Conservation (phyloP, 2,113 vertebrate species). For the Pyxicephalus adspersus region DNA sequence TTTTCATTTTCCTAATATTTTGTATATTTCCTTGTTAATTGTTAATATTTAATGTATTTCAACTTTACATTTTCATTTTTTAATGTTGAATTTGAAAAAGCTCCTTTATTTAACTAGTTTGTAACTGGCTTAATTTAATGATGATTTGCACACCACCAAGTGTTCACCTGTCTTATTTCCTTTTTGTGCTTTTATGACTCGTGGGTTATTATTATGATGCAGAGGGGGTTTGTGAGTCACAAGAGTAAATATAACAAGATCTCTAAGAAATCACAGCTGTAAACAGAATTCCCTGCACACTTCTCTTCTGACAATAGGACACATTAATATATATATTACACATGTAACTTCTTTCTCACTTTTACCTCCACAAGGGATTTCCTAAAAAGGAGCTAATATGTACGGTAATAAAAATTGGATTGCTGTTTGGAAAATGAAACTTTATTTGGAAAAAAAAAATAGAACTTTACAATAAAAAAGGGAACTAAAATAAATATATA, state of each 20-base stretch:
- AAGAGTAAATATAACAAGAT: conserved; percentile 52
- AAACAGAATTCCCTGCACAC: conserved; percentile 65
- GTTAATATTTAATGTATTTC: too few species aligned
- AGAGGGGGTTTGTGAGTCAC: conserved; percentile 19
- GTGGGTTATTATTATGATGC: conserved; percentile 11
- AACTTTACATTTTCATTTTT: too few species aligned
- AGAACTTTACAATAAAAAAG: too few species aligned
- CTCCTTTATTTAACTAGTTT: too few species aligned
- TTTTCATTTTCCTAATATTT: too few species aligned
- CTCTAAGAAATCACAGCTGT: conserved; percentile 63
- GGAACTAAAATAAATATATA: too few species aligned
- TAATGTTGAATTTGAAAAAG: too few species aligned
- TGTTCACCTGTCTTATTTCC: not conserved
- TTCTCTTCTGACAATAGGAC: conserved; percentile 52
- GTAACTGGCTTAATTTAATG: not conserved
- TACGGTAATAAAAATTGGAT: too few species aligned
- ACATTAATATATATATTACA: not conserved
- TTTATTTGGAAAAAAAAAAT: too few species aligned
- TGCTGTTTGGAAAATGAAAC: too few species aligned
- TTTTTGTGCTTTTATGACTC: not conserved
- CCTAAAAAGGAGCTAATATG: conserved; percentile 7
- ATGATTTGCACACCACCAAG: not conserved
- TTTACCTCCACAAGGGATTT: not conserved
- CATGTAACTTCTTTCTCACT: not conserved
- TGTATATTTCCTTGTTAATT: too few species aligned